Percentiles rank a stretch among this genome's conserved stretches.
phyloP scores from a whole-genome alignment of 1,140 invertebrate genomes.

The Drosophila miranda region DNA sequence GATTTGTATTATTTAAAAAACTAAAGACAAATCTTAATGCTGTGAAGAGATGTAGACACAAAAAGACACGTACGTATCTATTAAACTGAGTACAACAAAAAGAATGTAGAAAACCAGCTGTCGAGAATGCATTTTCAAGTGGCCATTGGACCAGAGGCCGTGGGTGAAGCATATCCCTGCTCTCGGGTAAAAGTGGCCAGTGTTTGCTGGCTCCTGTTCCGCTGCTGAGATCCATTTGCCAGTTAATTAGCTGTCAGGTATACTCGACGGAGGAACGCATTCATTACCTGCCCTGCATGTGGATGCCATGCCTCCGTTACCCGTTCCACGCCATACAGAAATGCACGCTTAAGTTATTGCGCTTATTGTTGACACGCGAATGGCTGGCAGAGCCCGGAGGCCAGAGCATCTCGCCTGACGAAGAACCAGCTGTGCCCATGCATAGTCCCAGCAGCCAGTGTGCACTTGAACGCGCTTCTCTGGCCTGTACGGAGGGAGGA shows the following conservation, averaged over 20 bases:
- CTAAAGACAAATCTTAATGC: constrained; percentile 61
- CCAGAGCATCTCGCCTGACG: constrained; percentile 20
- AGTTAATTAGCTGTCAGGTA: constrained; percentile 67
- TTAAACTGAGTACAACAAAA: constrained; percentile 7
- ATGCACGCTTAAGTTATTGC: constrained; percentile 76
- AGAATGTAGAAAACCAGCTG: constrained; percentile 31
- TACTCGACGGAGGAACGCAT: constrained; percentile 28
- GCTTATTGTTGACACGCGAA: constrained; percentile 78
- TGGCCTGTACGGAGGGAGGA: background rate
- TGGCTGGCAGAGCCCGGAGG: constrained; percentile 46
- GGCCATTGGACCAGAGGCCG: background rate
- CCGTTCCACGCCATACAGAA: constrained; percentile 41
- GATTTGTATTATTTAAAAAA: constrained; percentile 16
- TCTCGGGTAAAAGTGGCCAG: constrained; percentile 40
- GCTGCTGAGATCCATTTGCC: constrained; percentile 61
- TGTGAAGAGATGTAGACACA: constrained; percentile 34
- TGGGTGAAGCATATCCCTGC: no score
- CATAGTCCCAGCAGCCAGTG: constrained; percentile 60
- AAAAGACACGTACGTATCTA: constrained; percentile 15
- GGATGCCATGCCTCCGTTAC: constrained; percentile 15
- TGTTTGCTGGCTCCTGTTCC: constrained; percentile 33
- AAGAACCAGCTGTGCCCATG: constrained; percentile 64
- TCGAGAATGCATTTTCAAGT: constrained; percentile 34
- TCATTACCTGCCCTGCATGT: constrained; percentile 38
- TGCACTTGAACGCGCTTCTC: constrained; percentile 57